Conservation (phyloP, 2,888 invertebrate genomes). For the Eristalis tenax region DNA sequence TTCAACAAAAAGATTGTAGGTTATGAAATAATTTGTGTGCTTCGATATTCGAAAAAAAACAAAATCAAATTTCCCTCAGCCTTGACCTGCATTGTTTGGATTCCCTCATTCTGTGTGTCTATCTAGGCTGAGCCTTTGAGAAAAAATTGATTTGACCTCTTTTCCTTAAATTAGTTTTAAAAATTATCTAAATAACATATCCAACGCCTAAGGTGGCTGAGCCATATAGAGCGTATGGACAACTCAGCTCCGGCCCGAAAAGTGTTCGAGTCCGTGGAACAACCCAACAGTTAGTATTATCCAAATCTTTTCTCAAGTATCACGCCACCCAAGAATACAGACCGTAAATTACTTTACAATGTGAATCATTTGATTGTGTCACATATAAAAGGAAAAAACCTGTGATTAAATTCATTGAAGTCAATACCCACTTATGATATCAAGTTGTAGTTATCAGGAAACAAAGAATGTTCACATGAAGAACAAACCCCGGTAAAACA, state of each 20-base stretch:
- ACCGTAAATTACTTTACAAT: not conserved
- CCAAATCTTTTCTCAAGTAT: not conserved
- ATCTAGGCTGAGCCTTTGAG: too few species aligned
- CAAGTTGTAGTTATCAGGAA: not conserved
- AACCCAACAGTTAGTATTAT: too few species aligned
- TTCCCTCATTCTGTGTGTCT: too few species aligned
- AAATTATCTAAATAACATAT: too few species aligned
- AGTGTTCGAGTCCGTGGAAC: too few species aligned
- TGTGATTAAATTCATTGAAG: not conserved
- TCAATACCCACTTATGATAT: not conserved
- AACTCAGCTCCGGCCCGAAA: too few species aligned
- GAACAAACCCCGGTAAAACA: not conserved
- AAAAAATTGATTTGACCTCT: too few species aligned
- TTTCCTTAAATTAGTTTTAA: too few species aligned
- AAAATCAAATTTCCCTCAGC: not conserved
- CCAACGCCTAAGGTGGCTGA: too few species aligned
- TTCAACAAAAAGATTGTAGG: too few species aligned
- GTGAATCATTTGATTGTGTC: not conserved
- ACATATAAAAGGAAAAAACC: not conserved
- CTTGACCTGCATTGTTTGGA: not conserved
- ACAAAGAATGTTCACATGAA: not conserved
- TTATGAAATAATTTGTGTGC: not conserved
- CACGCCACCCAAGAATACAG: not conserved
- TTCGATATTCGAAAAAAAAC: too few species aligned
- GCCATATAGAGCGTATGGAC: too few species aligned